Conservation (phyloP, 35 echinoderm and acorn worm genomes). For the Chiridota heheva region DNA sequence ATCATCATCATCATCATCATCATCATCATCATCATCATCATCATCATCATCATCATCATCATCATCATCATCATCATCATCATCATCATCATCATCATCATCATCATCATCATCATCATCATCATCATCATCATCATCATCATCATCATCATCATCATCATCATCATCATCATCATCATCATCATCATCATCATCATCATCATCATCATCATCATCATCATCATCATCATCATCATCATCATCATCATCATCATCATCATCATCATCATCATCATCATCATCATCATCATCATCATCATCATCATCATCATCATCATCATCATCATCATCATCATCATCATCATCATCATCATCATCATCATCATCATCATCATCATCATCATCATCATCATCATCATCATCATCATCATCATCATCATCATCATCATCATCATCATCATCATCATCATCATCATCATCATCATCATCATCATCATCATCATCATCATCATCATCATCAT, state of each 20-base stretch:
- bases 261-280: neutral
- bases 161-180: neutral
- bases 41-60: neutral
- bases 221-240: neutral
- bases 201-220: neutral
- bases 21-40: neutral
- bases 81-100: neutral
- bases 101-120: neutral
- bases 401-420: neutral
- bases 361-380: neutral
- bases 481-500: neutral
- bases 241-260: neutral
- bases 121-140: neutral
- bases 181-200: neutral
- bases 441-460: neutral
- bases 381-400: neutral
- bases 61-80: neutral
- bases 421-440: neutral
- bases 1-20: neutral
- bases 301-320: neutral
- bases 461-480: neutral
- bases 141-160: neutral
- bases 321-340: neutral
- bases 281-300: neutral
- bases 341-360: neutral